These are phyloP conservation scores for Pomacea canaliculata DNA, from an alignment of 2,888 invertebrate genomes.

Conservation along the genomic window DNA sequence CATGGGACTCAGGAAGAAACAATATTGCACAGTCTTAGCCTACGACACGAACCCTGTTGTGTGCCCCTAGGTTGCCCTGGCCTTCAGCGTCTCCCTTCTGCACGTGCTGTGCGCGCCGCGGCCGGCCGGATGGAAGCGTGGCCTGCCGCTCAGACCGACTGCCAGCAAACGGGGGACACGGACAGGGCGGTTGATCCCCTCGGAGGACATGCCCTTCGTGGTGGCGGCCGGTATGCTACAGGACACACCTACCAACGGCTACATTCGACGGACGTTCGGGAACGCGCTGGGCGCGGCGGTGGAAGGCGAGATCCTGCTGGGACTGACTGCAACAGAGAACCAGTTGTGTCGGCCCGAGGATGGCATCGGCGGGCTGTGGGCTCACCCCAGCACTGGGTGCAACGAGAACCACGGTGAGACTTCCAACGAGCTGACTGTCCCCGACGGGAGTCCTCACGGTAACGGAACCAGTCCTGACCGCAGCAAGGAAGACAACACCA, in stretches of 20 bases:
- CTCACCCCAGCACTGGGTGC: slow-evolving; percentile 5
- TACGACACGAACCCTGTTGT: no score
- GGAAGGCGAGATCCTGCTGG: slow-evolving; percentile 11
- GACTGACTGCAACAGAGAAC: slow-evolving; percentile 1
- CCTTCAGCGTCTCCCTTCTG: slow-evolving; percentile 61
- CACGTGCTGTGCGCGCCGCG: slow-evolving; percentile 73
- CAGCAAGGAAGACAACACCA: background rate
- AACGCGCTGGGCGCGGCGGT: slow-evolving; percentile 1
- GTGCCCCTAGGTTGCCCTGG: slow-evolving; percentile 60
- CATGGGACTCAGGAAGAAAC: no score
- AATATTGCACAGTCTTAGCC: no score
- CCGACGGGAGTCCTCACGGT: background rate
- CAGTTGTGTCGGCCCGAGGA: slow-evolving; percentile 20
- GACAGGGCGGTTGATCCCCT: slow-evolving; percentile 40
- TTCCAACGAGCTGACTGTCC: background rate
- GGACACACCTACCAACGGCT: slow-evolving; percentile 62
- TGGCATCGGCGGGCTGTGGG: slow-evolving; percentile 22
- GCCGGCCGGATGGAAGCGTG: slow-evolving; percentile 53
- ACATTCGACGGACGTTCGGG: slow-evolving; percentile 43
- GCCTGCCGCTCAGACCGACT: slow-evolving; percentile 26
- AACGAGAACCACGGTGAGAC: background rate
- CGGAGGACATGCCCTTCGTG: slow-evolving; percentile 64
- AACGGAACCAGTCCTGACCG: background rate
- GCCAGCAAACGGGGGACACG: slow-evolving; percentile 8
- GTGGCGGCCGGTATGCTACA: slow-evolving; percentile 70